Evolutionary conservation across 2,888 invertebrate genomes (phyloP).

Genomic region (Parelbella ahira): DNA sequence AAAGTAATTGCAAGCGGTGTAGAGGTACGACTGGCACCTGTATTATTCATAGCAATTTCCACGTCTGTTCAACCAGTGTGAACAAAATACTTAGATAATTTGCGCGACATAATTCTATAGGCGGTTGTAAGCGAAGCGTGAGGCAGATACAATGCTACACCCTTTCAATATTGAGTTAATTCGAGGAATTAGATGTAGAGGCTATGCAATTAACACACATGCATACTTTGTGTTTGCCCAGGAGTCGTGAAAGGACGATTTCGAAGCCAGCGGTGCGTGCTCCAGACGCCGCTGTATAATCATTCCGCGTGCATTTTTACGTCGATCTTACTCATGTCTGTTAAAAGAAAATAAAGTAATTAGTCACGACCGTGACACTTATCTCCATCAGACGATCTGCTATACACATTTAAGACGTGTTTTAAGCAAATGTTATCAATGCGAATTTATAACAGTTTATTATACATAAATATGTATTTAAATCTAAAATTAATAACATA

Average conservation of each 20-base stretch:
- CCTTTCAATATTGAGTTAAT: slow-evolving; percentile 47
- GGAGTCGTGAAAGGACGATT: slow-evolving; percentile 64
- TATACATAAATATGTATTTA: no score
- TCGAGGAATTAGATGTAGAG: slow-evolving; percentile 47
- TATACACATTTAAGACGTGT: slow-evolving; percentile 1
- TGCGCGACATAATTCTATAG: slow-evolving; percentile 48
- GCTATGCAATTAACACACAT: slow-evolving; percentile 59
- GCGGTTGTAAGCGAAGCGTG: slow-evolving; percentile 55
- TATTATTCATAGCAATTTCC: slow-evolving; percentile 22
- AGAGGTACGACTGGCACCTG: slow-evolving; percentile 7
- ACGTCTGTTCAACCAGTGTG: slow-evolving; percentile 22
- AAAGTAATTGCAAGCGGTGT: slow-evolving; percentile 6
- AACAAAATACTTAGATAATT: slow-evolving; percentile 45
- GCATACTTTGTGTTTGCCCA: slow-evolving; percentile 71
- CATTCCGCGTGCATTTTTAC: slow-evolving; percentile 44
- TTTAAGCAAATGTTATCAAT: not conserved
- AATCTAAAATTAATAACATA: no score
- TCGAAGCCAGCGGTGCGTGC: slow-evolving; percentile 57
- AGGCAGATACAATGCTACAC: slow-evolving; percentile 41
- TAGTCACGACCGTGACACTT: slow-evolving; percentile 18
- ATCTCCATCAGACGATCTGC: slow-evolving; percentile 3
- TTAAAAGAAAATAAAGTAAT: slow-evolving; percentile 21
- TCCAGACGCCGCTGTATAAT: slow-evolving; percentile 43
- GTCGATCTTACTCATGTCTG: slow-evolving; percentile 27
- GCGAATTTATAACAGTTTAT: no score